These are phyloP conservation scores for Drosophila repleta DNA, from an alignment of 1,140 invertebrate genomes.

Conservation along the genomic window DNA sequence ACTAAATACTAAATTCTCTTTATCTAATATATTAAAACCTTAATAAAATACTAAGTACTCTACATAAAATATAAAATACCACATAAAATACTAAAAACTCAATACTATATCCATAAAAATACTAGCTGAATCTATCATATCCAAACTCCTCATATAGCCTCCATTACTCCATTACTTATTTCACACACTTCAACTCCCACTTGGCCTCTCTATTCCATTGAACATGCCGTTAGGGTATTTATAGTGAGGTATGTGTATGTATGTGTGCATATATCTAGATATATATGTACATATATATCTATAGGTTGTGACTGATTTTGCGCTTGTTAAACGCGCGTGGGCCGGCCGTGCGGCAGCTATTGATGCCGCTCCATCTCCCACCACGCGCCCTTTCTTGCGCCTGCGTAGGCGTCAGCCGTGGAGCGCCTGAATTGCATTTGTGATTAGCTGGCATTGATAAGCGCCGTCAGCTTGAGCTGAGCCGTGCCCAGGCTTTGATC, in stretches of 20 bases:
- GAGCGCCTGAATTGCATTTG: slow-evolving; percentile 42
- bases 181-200: neutral
- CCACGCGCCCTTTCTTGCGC: slow-evolving; percentile 2
- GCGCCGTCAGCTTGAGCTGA: slow-evolving; percentile 9
- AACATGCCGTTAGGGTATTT: slow-evolving; percentile 20
- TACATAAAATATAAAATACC: too few species aligned
- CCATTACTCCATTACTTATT: neutral
- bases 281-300: slow-evolving; percentile 3
- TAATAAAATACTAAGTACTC: too few species aligned
- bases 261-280: neutral
- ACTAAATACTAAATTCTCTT: too few species aligned
- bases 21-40: too few species aligned
- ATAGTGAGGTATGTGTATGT: slow-evolving; percentile 51
- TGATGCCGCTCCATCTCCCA: slow-evolving; percentile 42
- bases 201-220: neutral
- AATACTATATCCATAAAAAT: neutral
- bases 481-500: slow-evolving; percentile 24
- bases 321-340: slow-evolving; percentile 45
- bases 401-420: slow-evolving; percentile 45
- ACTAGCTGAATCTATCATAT: neutral
- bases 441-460: slow-evolving; percentile 48
- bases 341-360: slow-evolving; percentile 57
- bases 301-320: slow-evolving; percentile 39
- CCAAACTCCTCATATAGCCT: neutral
- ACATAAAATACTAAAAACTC: too few species aligned